Evolutionary conservation across 2,797 vertebrate species (phyloP).

Genomic region (Sebastes paucispinis): DNA sequence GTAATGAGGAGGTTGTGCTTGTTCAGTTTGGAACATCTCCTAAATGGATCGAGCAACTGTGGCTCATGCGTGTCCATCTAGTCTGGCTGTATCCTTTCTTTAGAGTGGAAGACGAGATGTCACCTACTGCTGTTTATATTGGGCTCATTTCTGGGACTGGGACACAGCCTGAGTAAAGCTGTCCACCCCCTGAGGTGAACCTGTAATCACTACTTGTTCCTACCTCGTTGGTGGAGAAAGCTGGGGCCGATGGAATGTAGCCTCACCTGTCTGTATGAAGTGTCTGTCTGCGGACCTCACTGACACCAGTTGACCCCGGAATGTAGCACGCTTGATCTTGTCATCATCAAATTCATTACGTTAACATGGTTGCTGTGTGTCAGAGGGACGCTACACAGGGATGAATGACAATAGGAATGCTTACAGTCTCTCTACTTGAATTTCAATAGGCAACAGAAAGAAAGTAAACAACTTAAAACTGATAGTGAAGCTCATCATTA

Average conservation of each 20-base stretch:
- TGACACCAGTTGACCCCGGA: constrained; percentile 37
- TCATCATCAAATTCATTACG: constrained; percentile 25
- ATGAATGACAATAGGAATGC: constrained; percentile 8
- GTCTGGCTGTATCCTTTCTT: not conserved
- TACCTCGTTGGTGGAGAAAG: not conserved
- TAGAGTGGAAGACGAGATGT: not conserved
- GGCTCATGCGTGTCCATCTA: constrained; percentile 14
- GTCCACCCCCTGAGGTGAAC: constrained; percentile 1
- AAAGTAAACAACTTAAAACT: not conserved
- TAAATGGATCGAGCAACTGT: constrained; percentile 20
- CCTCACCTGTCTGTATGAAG: constrained; percentile 8
- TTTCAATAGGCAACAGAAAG: not conserved
- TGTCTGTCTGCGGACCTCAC: constrained; percentile 6
- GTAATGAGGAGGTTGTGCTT: constrained; percentile 61
- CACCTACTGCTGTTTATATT: not conserved
- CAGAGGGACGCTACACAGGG: not conserved
- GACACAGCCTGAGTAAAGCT: not conserved
- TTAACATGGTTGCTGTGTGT: constrained; percentile 29
- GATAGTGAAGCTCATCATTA: not conserved
- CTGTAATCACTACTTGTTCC: not conserved
- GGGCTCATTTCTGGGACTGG: not conserved
- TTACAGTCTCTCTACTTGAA: not conserved
- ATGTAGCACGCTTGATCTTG: constrained; percentile 24
- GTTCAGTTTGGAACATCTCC: constrained; percentile 43
- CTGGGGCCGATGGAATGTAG: constrained; percentile 22